Evolutionary conservation across 2,113 vertebrate genomes (phyloP), one percentile per base, ranked within the genome.

Genomic region (Emydocephalus ijimae): DNA sequence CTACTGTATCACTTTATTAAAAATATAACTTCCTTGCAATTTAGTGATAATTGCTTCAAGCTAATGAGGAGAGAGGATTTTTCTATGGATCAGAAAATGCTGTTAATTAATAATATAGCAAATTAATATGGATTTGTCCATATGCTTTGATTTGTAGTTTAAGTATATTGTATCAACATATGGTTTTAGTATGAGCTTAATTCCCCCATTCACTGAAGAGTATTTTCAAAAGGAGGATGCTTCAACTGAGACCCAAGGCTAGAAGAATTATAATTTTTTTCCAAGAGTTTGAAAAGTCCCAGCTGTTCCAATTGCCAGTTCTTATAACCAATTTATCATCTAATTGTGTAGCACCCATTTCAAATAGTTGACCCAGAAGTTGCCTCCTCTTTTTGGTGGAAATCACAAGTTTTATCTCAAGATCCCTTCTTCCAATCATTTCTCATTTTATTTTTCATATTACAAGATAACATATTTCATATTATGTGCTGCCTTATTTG

Each of bases 1-100:
- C 81, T 87, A 52, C 91, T 92, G 21, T 91, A 74, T 54, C n/a
- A 92, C 81, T 90, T 93, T 93, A 92, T 92, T 88, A 87, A 89
- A 92, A 92, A 92, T 89, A 92, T 90, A 87, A 88, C 56, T 90
- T 90, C 29, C 89, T 90, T 81, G 88, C 86, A 90, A 94, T 90
- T 85, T 94, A 90, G 88, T 90, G 88, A 92, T 94, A 90, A 94
- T 92, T 94, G 91, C 93, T 88, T 92, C 88, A 94, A 74, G 34
- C 54, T 74, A 94, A 59, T 92, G 90, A 90, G 59, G 88, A 90
- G 61, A 88, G 88, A 90, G 29, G 59, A 92, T 59, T 59, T 88
- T 94, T 92, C 45, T 48, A 74, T 92, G 88, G 85, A 92, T 92
- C 91, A 94, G 81, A 92, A 85, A 92, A 94, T 89, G 61, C 29